Evolutionary conservation across 2,113 vertebrate genomes (phyloP), one percentile per base, ranked within the genome.

Genomic region (Aspidoscelis tigris): DNA sequence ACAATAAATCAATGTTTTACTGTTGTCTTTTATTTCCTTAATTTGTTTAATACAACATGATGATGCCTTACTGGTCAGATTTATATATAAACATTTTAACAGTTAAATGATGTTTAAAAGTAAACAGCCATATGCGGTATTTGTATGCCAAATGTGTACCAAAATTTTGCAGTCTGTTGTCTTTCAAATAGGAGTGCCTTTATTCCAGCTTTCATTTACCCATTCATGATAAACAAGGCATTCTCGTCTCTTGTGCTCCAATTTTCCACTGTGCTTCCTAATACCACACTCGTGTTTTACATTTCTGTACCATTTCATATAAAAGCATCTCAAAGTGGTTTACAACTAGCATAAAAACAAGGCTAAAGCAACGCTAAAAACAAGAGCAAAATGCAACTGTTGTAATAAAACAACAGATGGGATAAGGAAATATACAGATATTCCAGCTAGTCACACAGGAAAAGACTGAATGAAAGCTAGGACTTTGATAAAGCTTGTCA

Each of bases 1-100:
- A 61, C 69, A 78, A 90, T 84, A 76, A 88, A 80, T 81, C 18
- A 53, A 5, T 70, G 9, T 6, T 85, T 22, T 47, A 74, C 79
- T 79, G 83, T 84, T 88, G 55, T 43, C 12, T 61, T 58, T 82
- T 88, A 65, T 73, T 72, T 64, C 16, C 39, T 20, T 78, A 24
- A 39, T 33, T 33, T 79, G 55, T 66, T 72, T 50, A 79, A 71
- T 41, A n/a, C n/a, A 73, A 26, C 20, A 12, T 21, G 24, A 22
- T 75, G 5, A 68, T 41, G 50, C 26, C 3, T 20, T 11, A 9
- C 24, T 33, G 75, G 21, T 70, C 41, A 53, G 26, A 69, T 55
- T 55, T 33, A 41, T 47, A 68, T 53, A 47, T 53, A 76, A 76
- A 76, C 44, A 68, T 76, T 47, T 41, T 53, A 55, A 22, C 58